A percentile compares a stretch with the other conserved stretches of the same genome.
Evolutionary conservation across 1,140 invertebrate genomes (phyloP).

Genomic region (Pemphigus obesinymphae): DNA sequence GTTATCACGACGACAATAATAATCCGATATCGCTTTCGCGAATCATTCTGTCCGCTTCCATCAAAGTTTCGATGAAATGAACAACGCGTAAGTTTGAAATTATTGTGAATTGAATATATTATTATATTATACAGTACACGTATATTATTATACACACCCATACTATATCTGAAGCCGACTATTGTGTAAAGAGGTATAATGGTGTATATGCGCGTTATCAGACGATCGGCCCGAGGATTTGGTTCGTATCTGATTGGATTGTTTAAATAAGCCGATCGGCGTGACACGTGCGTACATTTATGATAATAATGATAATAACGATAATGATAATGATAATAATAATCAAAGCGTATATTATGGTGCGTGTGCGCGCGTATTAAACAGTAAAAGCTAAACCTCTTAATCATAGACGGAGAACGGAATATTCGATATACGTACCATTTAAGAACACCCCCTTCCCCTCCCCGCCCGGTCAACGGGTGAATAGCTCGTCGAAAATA

Average conservation of each 20-base stretch:
- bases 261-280: slow-evolving; percentile 10
- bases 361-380: not conserved
- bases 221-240: slow-evolving; percentile 1
- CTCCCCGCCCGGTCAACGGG: too few relatives aligned
- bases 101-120: not conserved
- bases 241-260: slow-evolving; percentile 2
- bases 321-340: too few relatives aligned
- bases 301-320: too few relatives aligned
- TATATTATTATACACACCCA: too few relatives aligned
- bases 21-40: not conserved
- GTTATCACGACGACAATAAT: not conserved
- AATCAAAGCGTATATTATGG: slow-evolving; percentile 20
- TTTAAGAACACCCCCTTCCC: slow-evolving; percentile 18
- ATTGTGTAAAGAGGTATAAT: too few relatives aligned
- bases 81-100: not conserved
- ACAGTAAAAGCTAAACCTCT: slow-evolving; percentile 10
- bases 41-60: not conserved
- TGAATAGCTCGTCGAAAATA: not conserved
- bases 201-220: too few relatives aligned
- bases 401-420: slow-evolving; percentile 21
- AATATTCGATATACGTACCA: not conserved
- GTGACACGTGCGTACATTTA: slow-evolving; percentile 23
- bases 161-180: not conserved
- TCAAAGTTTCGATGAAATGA: slow-evolving; percentile 1
- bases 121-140: too few relatives aligned